These are phyloP conservation scores for Acleris laterana DNA, from an alignment of 2,888 invertebrate species.

Conservation along the genomic window DNA sequence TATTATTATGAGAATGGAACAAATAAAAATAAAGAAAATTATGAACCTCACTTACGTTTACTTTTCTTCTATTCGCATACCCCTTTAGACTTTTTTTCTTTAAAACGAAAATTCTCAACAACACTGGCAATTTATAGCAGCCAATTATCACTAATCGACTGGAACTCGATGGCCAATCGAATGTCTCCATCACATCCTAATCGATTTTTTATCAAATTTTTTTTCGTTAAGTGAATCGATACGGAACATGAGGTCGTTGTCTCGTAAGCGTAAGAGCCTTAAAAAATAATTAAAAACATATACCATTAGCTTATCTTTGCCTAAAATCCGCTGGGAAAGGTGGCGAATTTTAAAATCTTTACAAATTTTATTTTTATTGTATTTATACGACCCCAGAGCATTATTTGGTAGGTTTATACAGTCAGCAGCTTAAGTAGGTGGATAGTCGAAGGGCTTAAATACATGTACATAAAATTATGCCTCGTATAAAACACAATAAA, in stretches of 20 bases:
- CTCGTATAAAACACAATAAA: too few species aligned
- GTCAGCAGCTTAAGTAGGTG: too few species aligned
- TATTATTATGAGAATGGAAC: too few species aligned
- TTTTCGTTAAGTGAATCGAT: not conserved
- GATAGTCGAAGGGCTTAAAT: too few species aligned
- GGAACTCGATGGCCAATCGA: slow-evolving; percentile 13
- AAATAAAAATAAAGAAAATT: too few species aligned
- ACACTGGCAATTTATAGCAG: not conserved
- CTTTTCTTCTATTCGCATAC: not conserved
- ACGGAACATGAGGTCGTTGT: not conserved
- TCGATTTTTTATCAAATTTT: slow-evolving; percentile 17
- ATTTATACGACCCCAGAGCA: not conserved
- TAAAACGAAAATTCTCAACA: not conserved
- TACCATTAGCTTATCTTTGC: not conserved
- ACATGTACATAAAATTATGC: too few species aligned
- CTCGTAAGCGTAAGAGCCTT: not conserved
- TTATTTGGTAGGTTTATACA: not conserved
- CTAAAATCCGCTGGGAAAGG: not conserved
- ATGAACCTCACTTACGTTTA: too few species aligned
- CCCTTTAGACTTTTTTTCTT: not conserved
- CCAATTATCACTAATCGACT: slow-evolving; percentile 14
- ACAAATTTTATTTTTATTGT: not conserved
- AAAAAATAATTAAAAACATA: not conserved
- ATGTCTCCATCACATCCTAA: slow-evolving; percentile 15
- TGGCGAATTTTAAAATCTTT: not conserved